These are phyloP conservation scores for Ellobium chinense DNA, from an alignment of 2,888 invertebrate species.

Conservation along the genomic window DNA sequence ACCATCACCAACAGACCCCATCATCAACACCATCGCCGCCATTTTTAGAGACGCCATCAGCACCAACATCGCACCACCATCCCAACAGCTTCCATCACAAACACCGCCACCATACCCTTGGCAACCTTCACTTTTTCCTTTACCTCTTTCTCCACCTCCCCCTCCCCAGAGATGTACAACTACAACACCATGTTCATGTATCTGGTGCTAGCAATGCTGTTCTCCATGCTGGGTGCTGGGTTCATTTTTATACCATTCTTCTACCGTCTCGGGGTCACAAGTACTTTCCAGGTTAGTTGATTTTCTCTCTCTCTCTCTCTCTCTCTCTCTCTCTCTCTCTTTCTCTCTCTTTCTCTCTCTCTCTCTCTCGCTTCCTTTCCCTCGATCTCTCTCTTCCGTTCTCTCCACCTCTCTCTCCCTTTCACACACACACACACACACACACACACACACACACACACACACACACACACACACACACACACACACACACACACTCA, in stretches of 20 bases:
- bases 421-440: background rate
- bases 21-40: no score
- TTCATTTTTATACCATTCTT: conserved; percentile 54
- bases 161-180: no score
- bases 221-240: conserved; percentile 57
- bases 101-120: no score
- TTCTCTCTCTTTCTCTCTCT: background rate
- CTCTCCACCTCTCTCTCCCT: background rate
- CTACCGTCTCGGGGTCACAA: conserved; percentile 51
- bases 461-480: background rate
- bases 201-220: conserved; percentile 50
- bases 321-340: background rate
- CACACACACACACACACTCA: background rate
- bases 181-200: conserved; percentile 56
- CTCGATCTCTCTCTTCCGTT: background rate
- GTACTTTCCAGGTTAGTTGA: conserved; percentile 50
- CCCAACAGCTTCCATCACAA: no score
- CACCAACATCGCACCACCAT: no score
- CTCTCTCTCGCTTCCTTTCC: background rate
- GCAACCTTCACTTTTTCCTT: no score
- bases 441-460: background rate
- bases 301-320: background rate
- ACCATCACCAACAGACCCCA: no score
- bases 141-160: no score
- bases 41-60: no score